Conservation (phyloP, 2,113 vertebrate genomes). For the Gallinago media region DNA sequence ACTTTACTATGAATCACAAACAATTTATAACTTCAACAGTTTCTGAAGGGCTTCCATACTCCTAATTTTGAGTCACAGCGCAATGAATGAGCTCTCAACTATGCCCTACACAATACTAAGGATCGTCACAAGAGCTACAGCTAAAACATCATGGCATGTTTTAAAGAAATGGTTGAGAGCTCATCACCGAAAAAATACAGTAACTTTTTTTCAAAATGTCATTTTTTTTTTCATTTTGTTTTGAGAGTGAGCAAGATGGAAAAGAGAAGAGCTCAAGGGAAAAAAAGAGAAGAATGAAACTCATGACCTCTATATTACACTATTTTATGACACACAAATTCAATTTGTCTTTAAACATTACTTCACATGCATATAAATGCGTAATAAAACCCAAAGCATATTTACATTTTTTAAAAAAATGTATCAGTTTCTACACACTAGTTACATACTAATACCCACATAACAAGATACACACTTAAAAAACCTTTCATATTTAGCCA, state of each 20-base stretch:
- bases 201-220: neutral
- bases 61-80: neutral
- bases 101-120: neutral
- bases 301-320: fast-evolving
- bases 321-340: neutral
- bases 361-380: fast-evolving
- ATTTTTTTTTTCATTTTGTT: neutral
- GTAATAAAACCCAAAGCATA: neutral
- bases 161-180: neutral
- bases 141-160: neutral
- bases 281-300: neutral
- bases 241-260: neutral
- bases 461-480: neutral
- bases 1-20: neutral
- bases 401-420: neutral
- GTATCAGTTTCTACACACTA: neutral
- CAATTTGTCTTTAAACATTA: neutral
- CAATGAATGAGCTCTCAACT: neutral
- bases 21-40: neutral
- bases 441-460: neutral
- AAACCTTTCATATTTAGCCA: neutral
- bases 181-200: neutral
- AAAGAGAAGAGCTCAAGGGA: fast-evolving
- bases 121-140: neutral
- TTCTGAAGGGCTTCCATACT: neutral